These are phyloP conservation scores for Ridgeia piscesae DNA, from an alignment of 1,140 invertebrate species.

Conservation along the genomic window DNA sequence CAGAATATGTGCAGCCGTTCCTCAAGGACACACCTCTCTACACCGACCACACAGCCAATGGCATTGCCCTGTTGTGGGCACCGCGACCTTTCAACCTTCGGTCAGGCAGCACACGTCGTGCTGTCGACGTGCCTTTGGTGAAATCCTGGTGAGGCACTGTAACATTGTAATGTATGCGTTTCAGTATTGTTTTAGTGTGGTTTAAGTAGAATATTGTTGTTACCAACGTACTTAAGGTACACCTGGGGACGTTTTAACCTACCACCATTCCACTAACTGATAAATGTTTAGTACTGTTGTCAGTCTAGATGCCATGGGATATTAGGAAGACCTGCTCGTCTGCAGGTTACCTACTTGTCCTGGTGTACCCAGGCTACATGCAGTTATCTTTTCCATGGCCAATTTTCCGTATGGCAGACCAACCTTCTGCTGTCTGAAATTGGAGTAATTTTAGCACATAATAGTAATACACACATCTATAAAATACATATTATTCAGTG, in stretches of 20 bases:
- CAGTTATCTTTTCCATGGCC: too few relatives aligned
- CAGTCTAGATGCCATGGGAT: neutral
- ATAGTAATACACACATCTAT: neutral
- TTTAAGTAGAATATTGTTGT: neutral
- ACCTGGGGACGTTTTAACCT: neutral
- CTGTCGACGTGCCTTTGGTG: constrained; percentile 95
- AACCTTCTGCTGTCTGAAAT: too few relatives aligned
- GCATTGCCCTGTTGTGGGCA: constrained; percentile 97
- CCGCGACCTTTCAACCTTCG: constrained; percentile 95
- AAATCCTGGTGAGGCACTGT: constrained; percentile 83
- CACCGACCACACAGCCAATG: constrained; percentile 98
- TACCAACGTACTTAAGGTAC: neutral
- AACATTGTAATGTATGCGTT: too few relatives aligned
- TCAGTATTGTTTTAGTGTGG: neutral
- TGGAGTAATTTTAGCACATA: neutral
- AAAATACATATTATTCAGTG: too few relatives aligned
- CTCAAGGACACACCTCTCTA: constrained; percentile 93
- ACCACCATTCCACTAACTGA: neutral
- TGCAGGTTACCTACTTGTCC: too few relatives aligned
- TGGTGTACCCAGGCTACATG: too few relatives aligned
- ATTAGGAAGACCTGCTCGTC: too few relatives aligned
- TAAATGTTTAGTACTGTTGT: neutral
- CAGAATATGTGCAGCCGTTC: constrained; percentile 87
- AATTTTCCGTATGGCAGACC: too few relatives aligned
- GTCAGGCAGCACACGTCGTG: constrained; percentile 79